Base-by-base conservation (phyloP, 2,888 invertebrate genomes). In the Eupithecia inturbata region DNA sequence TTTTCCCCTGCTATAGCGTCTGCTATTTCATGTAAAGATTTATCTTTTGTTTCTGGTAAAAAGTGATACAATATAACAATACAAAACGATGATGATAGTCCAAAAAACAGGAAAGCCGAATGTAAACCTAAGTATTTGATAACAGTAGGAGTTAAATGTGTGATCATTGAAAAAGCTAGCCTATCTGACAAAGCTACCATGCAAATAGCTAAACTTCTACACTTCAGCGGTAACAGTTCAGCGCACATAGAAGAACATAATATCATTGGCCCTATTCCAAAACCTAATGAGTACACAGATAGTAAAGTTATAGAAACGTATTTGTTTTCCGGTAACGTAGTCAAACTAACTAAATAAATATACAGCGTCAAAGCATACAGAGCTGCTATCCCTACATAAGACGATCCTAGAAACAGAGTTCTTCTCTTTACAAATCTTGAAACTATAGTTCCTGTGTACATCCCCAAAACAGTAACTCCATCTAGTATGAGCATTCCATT, bases 21-120 rank as follows among this genome's bases (percentile, higher is more conserved):
- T 28, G 79, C 73, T 45, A 86, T 84, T 81, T 88, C 82, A 69
- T 84, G 77, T 14, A 86, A 70, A 5, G 87, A 86, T 71, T 84
- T 87, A 68, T 86, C 83, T 78, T 88, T 88, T 3, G 85, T 87
- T 78, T 87, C 87, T 0, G 87, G 87, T 19, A 87, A 70, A 75
- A 82, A 84, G 64, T 75, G 81, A 33, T 83, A 85, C 28, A 85
- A 66, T 7, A 85, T 14, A 10, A 49, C 31, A 33, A 67, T 49
- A 67, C 14, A 31, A 49, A 53, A 28, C 16, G 67, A 19, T 10
- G 28, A 67, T 31, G 67, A 49, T 19, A 67, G 9, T 16, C 49
- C 67, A 49, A 49, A 67, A 28, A 67, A 45, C 26, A 67, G 67
- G 22, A 67, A 67, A 41, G 67, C 31, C n/a, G 31, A 45, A 26